Conservation (phyloP, 2,113 vertebrate genomes). For the Cheirogaleus medius region DNA sequence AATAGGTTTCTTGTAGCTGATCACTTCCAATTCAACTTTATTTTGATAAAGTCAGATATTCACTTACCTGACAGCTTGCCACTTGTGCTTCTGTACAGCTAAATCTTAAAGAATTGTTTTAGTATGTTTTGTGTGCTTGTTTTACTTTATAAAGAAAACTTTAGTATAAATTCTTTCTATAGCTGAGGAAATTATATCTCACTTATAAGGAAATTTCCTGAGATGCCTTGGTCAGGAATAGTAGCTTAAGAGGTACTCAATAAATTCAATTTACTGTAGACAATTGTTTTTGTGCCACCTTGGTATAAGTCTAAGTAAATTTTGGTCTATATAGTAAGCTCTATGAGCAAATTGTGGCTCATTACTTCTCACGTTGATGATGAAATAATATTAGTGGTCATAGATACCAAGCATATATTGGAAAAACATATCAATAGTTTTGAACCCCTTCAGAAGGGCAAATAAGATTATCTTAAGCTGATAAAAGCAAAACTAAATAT, state of each 20-base stretch:
- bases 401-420: neutral
- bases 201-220: neutral
- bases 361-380: neutral
- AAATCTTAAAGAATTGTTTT: neutral
- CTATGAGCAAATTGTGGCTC: neutral
- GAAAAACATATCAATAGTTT: neutral
- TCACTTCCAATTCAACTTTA: neutral
- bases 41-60: conserved; percentile 30
- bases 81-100: neutral
- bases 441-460: neutral
- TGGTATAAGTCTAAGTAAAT: neutral
- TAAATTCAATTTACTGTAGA: neutral
- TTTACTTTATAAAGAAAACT: neutral
- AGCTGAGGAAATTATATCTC: neutral
- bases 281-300: neutral
- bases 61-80: neutral
- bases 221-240: neutral
- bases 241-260: neutral
- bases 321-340: neutral
- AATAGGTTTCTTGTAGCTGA: neutral
- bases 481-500: conserved; percentile 8
- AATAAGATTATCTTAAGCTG: conserved; percentile 18
- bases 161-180: neutral
- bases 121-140: neutral
- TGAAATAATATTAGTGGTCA: neutral